Conservation (phyloP, 2,797 vertebrate genomes). For the Mus spretus region DNA sequence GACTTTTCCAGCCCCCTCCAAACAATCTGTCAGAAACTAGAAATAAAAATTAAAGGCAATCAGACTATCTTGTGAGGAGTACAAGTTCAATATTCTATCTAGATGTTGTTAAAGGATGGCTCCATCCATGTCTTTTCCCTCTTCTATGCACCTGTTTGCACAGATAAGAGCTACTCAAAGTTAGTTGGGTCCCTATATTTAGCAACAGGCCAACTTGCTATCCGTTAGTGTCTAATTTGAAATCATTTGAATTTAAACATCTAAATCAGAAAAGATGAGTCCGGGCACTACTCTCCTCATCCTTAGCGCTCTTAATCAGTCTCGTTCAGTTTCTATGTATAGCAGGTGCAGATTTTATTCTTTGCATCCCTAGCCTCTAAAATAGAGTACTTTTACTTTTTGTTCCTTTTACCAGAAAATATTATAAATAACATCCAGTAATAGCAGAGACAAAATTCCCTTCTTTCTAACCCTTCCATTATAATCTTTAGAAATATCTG, state of each 20-base stretch:
- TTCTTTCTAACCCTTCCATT: slow-evolving; percentile 59
- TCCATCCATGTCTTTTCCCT: slow-evolving; percentile 32
- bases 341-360: slow-evolving; percentile 71
- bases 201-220: slow-evolving; percentile 76
- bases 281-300: slow-evolving; percentile 11
- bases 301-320: slow-evolving; percentile 72
- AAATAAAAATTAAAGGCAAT: slow-evolving; percentile 61
- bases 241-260: slow-evolving; percentile 83
- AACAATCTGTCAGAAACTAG: slow-evolving; percentile 66
- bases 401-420: neutral
- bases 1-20: slow-evolving; percentile 39
- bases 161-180: slow-evolving; percentile 67
- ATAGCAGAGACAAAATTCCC: neutral
- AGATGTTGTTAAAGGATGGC: slow-evolving; percentile 70
- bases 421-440: slow-evolving; percentile 57
- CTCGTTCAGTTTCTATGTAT: slow-evolving; percentile 76
- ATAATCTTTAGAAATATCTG: neutral
- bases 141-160: slow-evolving; percentile 74
- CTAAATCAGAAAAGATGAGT: slow-evolving; percentile 79
- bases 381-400: slow-evolving; percentile 58
- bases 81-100: slow-evolving; percentile 52
- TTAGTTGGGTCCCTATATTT: slow-evolving; percentile 70
- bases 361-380: slow-evolving; percentile 70
- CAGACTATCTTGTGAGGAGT: slow-evolving; percentile 74
- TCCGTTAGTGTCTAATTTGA: slow-evolving; percentile 77